Base-by-base conservation (phyloP, 2,888 invertebrate species). In the Scaptodrosophila latifasciaeformis region DNA sequence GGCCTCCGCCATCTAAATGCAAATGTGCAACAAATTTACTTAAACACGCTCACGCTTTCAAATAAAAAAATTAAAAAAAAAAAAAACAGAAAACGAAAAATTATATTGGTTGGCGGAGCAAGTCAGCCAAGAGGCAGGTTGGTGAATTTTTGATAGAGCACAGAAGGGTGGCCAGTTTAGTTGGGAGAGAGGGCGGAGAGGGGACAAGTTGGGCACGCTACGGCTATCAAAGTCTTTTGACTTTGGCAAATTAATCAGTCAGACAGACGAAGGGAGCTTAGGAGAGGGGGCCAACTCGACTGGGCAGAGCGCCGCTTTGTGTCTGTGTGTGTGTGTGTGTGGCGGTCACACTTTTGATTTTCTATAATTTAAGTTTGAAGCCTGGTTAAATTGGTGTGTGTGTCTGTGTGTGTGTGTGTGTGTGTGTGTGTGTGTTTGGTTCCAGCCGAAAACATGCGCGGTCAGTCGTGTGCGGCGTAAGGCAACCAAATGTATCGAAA, bases 381-480 rank as follows among this genome's bases (percentile, higher is more conserved):
- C 51, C 61, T 46, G 62, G 50, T 50, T 54, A 13, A n/a, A 13
- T 60, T 49, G 78, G 71, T 59, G 56, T 67, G 60, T 69, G 45
- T 66, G 64, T 57, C 65, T 62, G 39, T n/a, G 39, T 44, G 21
- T 35, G 44, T 45, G 49, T 40, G 58, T 40, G 18, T 31, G 19
- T 43, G 49, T n/a, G n/a, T n/a, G n/a, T n/a, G n/a, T n/a, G n/a
- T n/a, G 13, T 31, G 56, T 56, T 55, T 47, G 37, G 42, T 60
- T 42, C 70, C 75, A 80, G 74, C 68, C 70, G 71, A 81, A 80
- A 74, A 82, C 71, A 85, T 84, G 85, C 85, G 83, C 85, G 86
- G 86, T 84, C 85, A 85, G 84, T 85, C 86, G 86, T 84, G 86
- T 86, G 86, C 85, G 84, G 84, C 84, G 83, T 85, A 81, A 85